Percentiles rank a stretch among this genome's conserved stretches.
These are phyloP conservation scores for Trissonchulus latispiculum DNA, from an alignment of 2,888 invertebrate genomes.

Conservation along the genomic window DNA sequence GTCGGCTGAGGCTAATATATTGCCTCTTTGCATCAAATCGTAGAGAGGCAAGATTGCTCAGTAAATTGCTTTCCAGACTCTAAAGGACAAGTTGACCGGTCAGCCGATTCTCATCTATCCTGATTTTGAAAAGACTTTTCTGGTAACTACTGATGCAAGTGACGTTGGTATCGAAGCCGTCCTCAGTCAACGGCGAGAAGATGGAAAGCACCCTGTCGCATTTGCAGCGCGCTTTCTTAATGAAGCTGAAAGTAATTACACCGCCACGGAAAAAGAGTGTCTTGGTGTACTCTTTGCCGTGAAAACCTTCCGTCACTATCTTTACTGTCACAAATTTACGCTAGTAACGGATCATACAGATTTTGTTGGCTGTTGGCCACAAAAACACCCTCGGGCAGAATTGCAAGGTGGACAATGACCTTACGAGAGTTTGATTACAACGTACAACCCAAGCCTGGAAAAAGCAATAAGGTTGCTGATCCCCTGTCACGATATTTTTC, in stretches of 20 bases:
- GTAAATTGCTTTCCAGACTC: neutral
- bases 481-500: constrained; percentile 40
- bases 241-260: constrained; percentile 29
- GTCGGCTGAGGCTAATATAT: too few species aligned
- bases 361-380: constrained; percentile 32
- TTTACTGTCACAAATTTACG: constrained; percentile 19
- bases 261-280: constrained; percentile 30
- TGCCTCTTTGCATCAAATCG: too few species aligned
- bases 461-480: constrained; percentile 45
- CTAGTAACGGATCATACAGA: constrained; percentile 25
- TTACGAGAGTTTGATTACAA: constrained; percentile 44
- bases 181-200: constrained; percentile 27
- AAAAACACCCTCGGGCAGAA: constrained; percentile 45
- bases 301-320: constrained; percentile 20
- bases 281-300: constrained; percentile 30
- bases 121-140: neutral
- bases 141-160: constrained; percentile 32
- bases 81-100: neutral
- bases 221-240: constrained; percentile 30
- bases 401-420: constrained; percentile 46
- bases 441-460: constrained; percentile 45
- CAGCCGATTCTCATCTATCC: neutral
- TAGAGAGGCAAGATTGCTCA: too few species aligned
- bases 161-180: constrained; percentile 31
- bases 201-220: constrained; percentile 28